A percentile compares a stretch with the other conserved stretches of the same genome.
Evolutionary conservation across 2,888 invertebrate species (phyloP).

Genomic region (Drosophila sordidapex): DNA sequence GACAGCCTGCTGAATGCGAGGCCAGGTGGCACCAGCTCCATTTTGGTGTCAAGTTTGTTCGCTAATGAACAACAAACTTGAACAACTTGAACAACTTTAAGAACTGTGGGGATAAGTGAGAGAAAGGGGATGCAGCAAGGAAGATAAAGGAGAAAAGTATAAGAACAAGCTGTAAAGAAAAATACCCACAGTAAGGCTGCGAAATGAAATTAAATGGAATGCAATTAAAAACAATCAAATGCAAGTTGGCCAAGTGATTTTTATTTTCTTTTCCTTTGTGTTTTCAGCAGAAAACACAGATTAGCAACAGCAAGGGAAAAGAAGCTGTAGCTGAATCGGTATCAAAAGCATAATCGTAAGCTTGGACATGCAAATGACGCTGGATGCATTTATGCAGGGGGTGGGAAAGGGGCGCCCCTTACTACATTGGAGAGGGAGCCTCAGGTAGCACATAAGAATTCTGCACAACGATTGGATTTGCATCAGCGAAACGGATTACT

Average conservation of each 20-base stretch:
- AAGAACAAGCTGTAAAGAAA: constrained; percentile 22
- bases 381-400: background rate
- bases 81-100: constrained; percentile 45
- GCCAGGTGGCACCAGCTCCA: constrained; percentile 42
- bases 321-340: constrained; percentile 14
- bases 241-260: constrained; percentile 32
- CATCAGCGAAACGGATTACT: constrained; percentile 75
- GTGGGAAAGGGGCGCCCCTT: no score
- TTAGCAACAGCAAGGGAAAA: constrained; percentile 34
- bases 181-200: constrained; percentile 52
- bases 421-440: background rate
- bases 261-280: background rate
- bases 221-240: constrained; percentile 76
- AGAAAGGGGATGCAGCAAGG: background rate
- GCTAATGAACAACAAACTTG: constrained; percentile 77
- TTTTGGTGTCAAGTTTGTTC: constrained; percentile 56
- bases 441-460: constrained; percentile 51
- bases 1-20: constrained; percentile 44
- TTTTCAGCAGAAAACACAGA: constrained; percentile 13
- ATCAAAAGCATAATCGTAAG: constrained; percentile 24
- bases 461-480: constrained; percentile 74
- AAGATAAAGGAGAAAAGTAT: background rate
- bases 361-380: constrained; percentile 71
- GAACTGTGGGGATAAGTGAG: background rate
- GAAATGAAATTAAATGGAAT: constrained; percentile 72